Base-by-base conservation (phyloP, 2,797 vertebrate genomes). In the Coccyzus lansbergi region DNA sequence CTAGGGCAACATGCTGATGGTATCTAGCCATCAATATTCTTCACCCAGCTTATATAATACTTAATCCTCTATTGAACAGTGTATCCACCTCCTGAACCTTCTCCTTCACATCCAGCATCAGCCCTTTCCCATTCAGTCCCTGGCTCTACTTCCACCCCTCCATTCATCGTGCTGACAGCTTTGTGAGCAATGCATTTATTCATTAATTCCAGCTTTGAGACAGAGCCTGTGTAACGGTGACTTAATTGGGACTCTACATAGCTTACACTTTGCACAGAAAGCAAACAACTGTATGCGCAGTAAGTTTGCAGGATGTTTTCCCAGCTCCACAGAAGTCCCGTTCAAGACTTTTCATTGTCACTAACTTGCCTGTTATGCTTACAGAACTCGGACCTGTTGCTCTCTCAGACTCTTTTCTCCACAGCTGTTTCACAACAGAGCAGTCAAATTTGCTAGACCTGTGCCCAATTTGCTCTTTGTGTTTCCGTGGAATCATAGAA, bases 11-110 rank as follows among this genome's bases (percentile, higher is more conserved):
- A 51, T 0, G 1, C 88, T 85, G 91, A 71, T 92, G 9, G 15
- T 95, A 90, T 90, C 77, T 85, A 55, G 33, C 55, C 77, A 85
- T 95, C 94, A 84, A 59, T 95, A 90, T 46, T 60, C n/a, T 33
- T 83, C 68, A 53, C 34, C 84, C 56, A 22, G 58, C 51, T 52
- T 25, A 15, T 44, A 48, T 48, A 48, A 48, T 48, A 55, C 49
- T 53, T 74, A 64, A 68, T n/a, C 52, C 76, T 79, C 69, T 67
- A 58, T 20, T 53, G 85, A 93, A 9, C 75, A 67, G 46, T 11
- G 20, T 29, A 58, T 53, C 16, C 58, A 40, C 28, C 59, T 74
- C 68, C 77, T 34, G 64, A 67, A 6, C 44, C 49, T 59, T 60
- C 70, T 59, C 22, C 46, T 91, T 71, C 65, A 58, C 29, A 31